phyloP scores from a whole-genome alignment of 1,140 invertebrate species.

The Apocrypta bakeri region DNA sequence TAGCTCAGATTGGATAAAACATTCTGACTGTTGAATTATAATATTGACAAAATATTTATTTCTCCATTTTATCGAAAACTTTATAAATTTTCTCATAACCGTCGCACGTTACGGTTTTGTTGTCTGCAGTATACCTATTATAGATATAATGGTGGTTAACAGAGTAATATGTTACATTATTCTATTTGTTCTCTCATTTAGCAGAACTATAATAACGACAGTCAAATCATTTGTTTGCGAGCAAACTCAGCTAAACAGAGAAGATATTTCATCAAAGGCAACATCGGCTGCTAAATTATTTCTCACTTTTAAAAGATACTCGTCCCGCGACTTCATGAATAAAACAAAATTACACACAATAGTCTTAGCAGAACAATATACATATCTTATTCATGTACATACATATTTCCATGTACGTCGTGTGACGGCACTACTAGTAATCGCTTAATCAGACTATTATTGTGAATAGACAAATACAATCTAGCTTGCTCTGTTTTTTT shows the following conservation, averaged over 20 bases:
- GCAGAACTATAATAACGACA: neutral
- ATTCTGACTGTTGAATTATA: neutral
- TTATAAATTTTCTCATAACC: too few species aligned
- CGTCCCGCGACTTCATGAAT: neutral
- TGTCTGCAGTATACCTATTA: neutral
- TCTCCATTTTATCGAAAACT: neutral
- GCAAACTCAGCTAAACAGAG: neutral
- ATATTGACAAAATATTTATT: slow-evolving; percentile 22
- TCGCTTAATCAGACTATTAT: neutral
- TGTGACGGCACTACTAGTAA: neutral
- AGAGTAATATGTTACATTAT: neutral
- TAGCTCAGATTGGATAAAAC: neutral
- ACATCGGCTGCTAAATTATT: slow-evolving; percentile 11
- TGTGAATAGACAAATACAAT: slow-evolving; percentile 6
- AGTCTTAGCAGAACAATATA: neutral
- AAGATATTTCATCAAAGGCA: slow-evolving; percentile 20
- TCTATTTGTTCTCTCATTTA: neutral
- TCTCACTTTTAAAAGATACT: neutral
- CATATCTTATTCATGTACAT: neutral
- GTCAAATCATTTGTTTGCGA: neutral
- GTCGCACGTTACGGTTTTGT: too few species aligned
- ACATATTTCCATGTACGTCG: neutral
- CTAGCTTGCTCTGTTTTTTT: neutral
- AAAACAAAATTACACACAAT: neutral
- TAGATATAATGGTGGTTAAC: neutral